Conservation (phyloP, 1,140 invertebrate genomes). For the Reticulitermes speratus region DNA sequence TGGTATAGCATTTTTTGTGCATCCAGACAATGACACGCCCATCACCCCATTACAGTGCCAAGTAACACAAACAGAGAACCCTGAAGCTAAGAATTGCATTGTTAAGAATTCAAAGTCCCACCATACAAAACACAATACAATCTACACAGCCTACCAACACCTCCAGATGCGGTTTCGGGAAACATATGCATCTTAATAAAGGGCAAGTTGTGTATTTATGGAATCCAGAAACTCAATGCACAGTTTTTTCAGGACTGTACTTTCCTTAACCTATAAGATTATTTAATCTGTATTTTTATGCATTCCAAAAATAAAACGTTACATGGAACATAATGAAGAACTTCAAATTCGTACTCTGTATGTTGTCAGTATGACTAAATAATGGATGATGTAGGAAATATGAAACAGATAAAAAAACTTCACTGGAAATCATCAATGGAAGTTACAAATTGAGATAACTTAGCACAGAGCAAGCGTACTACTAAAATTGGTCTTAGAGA, state of each 20-base stretch:
- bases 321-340: too few species aligned
- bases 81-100: conserved; percentile 44
- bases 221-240: neutral
- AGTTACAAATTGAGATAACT: too few species aligned
- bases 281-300: conserved; percentile 18
- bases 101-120: conserved; percentile 41
- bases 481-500: too few species aligned
- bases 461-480: too few species aligned
- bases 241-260: neutral
- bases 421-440: too few species aligned
- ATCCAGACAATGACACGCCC: conserved; percentile 62
- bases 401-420: too few species aligned
- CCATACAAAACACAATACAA: conserved; percentile 46
- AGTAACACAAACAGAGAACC: conserved; percentile 47
- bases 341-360: too few species aligned
- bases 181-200: conserved; percentile 59
- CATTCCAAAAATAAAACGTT: neutral
- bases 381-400: too few species aligned
- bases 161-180: conserved; percentile 67
- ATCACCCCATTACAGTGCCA: conserved; percentile 56
- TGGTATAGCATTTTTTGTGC: conserved; percentile 74
- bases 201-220: neutral
- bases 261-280: neutral
- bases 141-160: conserved; percentile 64
- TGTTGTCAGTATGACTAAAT: too few species aligned